Evolutionary conservation across 2,113 vertebrate species (phyloP).

Genomic region (Clarias macrocephalus): DNA sequence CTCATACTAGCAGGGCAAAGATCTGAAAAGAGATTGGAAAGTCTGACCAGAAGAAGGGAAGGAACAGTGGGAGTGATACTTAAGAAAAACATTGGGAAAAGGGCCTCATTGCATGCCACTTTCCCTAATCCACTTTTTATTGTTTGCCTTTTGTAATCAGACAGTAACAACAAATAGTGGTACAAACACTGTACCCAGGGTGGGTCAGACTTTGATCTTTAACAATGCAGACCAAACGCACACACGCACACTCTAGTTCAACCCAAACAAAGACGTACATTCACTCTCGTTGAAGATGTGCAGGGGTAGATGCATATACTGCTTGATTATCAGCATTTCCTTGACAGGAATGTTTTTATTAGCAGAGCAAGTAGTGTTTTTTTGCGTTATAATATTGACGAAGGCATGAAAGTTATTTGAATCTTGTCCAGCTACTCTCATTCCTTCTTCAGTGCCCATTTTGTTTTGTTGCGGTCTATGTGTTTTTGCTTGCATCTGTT

Average conservation of each 20-base stretch:
- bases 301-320: not conserved
- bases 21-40: slow-evolving; percentile 56
- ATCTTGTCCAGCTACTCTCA: slow-evolving; percentile 18
- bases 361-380: not conserved
- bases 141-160: slow-evolving; percentile 44
- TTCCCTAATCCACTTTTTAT: slow-evolving; percentile 25
- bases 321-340: not conserved
- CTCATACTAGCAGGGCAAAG: slow-evolving; percentile 55
- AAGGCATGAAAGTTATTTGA: slow-evolving; percentile 55
- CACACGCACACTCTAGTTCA: not conserved
- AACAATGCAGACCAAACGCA: slow-evolving; percentile 44
- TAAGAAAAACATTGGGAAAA: not conserved
- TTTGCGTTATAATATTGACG: slow-evolving; percentile 57
- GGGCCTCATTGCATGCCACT: not conserved
- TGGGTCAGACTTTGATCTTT: slow-evolving; percentile 46
- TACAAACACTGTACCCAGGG: slow-evolving; percentile 30
- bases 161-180: slow-evolving; percentile 43
- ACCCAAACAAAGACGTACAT: slow-evolving; percentile 11
- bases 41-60: slow-evolving; percentile 35
- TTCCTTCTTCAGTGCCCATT: not conserved
- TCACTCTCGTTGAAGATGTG: slow-evolving; percentile 7
- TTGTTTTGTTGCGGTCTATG: not conserved
- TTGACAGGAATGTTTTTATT: slow-evolving; percentile 34
- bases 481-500: not conserved
- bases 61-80: not conserved